These are phyloP conservation scores for Chloroceryle aenea DNA, from an alignment of 2,113 vertebrate genomes.

Conservation along the genomic window DNA sequence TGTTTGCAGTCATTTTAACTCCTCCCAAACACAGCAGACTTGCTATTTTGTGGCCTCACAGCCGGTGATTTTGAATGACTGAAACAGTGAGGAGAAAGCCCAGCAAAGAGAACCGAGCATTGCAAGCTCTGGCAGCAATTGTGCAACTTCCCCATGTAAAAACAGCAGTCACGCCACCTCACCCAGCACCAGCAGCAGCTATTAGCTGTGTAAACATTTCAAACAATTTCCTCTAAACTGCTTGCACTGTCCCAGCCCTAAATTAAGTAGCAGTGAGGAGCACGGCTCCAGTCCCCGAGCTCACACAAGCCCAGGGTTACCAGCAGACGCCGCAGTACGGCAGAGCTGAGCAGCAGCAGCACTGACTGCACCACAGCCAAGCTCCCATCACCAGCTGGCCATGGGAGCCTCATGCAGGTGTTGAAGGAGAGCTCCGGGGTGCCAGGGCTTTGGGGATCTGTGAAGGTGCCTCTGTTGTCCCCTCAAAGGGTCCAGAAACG, in stretches of 20 bases:
- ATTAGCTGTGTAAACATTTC: neutral
- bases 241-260: neutral
- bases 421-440: neutral
- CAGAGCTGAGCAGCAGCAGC: neutral
- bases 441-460: neutral
- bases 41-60: conserved; percentile 24
- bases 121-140: neutral
- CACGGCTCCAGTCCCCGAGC: neutral
- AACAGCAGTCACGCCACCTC: neutral
- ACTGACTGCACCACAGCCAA: neutral
- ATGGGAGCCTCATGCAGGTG: accelerated
- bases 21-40: conserved; percentile 40
- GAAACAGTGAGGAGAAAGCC: neutral
- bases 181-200: neutral
- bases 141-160: accelerated
- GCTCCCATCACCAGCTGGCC: neutral
- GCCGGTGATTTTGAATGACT: neutral
- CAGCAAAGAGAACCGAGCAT: neutral
- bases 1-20: conserved; percentile 54
- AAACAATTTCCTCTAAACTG: neutral
- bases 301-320: neutral
- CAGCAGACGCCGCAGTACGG: neutral
- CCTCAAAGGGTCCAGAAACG: neutral
- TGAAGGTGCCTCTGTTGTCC: neutral
- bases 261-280: neutral